Base-by-base conservation (phyloP, 2,113 vertebrate genomes). In the Boulengeromyrus knoepffleri region DNA sequence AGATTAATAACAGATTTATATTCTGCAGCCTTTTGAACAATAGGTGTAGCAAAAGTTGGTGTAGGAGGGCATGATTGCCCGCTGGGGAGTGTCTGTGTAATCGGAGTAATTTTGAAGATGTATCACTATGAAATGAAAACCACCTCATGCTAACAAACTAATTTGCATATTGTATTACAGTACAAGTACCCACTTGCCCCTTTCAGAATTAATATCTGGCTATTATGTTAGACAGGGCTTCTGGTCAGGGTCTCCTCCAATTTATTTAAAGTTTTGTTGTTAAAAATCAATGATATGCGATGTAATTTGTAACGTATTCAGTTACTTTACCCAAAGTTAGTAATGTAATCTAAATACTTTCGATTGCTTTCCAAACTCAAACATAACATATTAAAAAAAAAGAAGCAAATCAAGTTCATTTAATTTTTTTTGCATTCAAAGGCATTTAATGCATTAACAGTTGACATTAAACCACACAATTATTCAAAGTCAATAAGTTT, bases 1-100 rank as follows among this genome's bases (percentile, higher is more conserved):
- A 6, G 49, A 62, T 92, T 91, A 90, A 89, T 94, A 96, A 93
- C 93, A 90, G 88, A 92, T 92, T 80, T 70, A 0, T 42, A 66
- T 27, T 87, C 89, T 91, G 89, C 89, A 49, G 45, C 3, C 15
- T 90, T 91, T 92, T 92, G 92, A 95, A 92, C 93, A 94, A 93
- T 91, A 93, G 94, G 92, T 93, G 24, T 21, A 53, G 93, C 83
- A 92, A 92, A 91, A 90, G 89, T 92, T 92, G 93, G 90, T 90
- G 92, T 90, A 90, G 27, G 90, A 92, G 89, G 90, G 17, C 66
- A 89, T 92, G 94, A 93, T 92, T 94, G 91, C 92, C 91, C 62
- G 66, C 50, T 5, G 80, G 49, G 49, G 62, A 85, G 88, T 92
- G 92, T 83, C 91, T 47, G 83, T 85, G 83, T 47, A n/a, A 21